These are phyloP conservation scores for Menidia menidia DNA, from an alignment of 2,797 vertebrate genomes.

Conservation along the genomic window DNA sequence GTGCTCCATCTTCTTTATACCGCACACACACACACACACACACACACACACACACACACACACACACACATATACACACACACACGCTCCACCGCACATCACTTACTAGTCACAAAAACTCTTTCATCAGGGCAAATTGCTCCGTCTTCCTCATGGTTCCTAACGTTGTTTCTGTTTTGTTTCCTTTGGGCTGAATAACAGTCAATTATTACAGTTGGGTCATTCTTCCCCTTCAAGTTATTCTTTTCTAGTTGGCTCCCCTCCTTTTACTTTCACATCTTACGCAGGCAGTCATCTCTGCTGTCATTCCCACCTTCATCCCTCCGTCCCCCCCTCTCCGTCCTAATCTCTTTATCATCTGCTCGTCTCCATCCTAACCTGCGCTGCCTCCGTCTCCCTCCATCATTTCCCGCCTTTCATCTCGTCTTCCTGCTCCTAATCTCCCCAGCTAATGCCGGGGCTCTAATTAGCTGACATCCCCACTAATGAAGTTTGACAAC, in stretches of 20 bases:
- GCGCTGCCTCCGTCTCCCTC: conserved; percentile 33
- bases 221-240: conserved; percentile 27
- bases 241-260: conserved; percentile 5
- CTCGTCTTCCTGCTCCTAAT: conserved; percentile 69
- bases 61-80: not conserved
- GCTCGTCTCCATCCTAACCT: conserved; percentile 60
- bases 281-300: conserved; percentile 60
- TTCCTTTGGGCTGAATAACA: conserved; percentile 11
- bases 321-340: conserved; percentile 59
- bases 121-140: conserved; percentile 32
- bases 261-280: conserved; percentile 11
- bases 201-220: conserved; percentile 36
- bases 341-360: conserved; percentile 66
- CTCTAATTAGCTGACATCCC: conserved; percentile 86
- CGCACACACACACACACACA: not conserved
- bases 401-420: conserved; percentile 43
- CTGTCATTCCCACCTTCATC: conserved; percentile 50
- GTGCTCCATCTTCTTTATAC: conserved; percentile 7
- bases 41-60: not conserved
- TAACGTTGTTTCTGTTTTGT: conserved; percentile 9
- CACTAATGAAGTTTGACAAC: conserved; percentile 92
- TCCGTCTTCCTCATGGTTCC: conserved; percentile 13
- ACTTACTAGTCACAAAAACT: conserved; percentile 27
- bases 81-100: not conserved
- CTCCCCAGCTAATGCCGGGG: conserved; percentile 55